Evolutionary conservation across 2,797 vertebrate genomes (phyloP), one percentile per base, ranked within the genome.

Genomic region (Melanotaenia trifasciata): DNA sequence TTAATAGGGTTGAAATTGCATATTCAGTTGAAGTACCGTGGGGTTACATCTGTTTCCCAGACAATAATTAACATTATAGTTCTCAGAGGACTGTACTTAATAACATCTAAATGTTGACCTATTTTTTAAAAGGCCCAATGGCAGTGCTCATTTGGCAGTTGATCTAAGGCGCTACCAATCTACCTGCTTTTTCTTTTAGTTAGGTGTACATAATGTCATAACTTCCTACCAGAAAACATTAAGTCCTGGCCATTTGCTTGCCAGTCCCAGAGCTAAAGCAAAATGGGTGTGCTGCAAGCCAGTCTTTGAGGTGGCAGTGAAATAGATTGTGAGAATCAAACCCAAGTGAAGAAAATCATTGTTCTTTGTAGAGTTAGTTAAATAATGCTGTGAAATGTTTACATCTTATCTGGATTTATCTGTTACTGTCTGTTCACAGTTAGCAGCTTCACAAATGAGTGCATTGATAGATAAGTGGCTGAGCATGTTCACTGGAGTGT

Each of bases 161-260:
- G n/a, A 59, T 59, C 28, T 40, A 56, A 66, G 24, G n/a, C 30
- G 67, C 54, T 53, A 43, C 14, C 24, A 45, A 45, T 70, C 9
- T 74, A 32, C 50, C 64, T 76, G 75, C 64, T 73, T 77, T 70
- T 33, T n/a, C n/a, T 33, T 74, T 66, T 59, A 62, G 57, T 78
- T 51, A 40, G 64, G 58, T 72, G 63, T 81, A 50, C 47, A 74
- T 53, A 69, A 22, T 13, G 8, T 65, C 57, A 51, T 65, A 24
- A 24, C 67, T 82, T 72, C 56, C 10, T 73, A 71, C 58, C 54
- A 69, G 64, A 54, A 73, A 70, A 63, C 62, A 30, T 54, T 16
- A 26, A 62, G 45, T 67, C 69, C 38, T 86, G 64, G 56, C 13
- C n/a, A 73, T 77, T 76, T 85, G 70, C 1, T 81, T 3, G 16